phyloP scores from a whole-genome alignment of 2,113 vertebrate genomes.

The Coregonus clupeaformis region DNA sequence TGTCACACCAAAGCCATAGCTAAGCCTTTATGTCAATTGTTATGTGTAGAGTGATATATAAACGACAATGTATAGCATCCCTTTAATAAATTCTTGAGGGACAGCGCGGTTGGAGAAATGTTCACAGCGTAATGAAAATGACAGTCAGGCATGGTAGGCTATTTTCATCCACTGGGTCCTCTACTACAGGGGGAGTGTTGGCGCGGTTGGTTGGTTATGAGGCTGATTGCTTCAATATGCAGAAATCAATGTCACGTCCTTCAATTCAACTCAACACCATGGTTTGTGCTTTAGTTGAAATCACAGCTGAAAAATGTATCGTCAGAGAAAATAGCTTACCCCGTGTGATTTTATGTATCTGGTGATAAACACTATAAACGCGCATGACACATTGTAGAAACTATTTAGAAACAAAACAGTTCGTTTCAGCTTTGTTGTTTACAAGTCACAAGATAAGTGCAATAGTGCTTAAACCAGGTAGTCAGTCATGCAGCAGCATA shows the following conservation, averaged over 20 bases:
- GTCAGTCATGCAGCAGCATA: slow-evolving; percentile 35
- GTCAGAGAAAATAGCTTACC: background rate
- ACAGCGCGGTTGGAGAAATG: background rate
- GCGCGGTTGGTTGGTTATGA: background rate
- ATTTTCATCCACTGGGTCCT: background rate
- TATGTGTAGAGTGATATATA: background rate
- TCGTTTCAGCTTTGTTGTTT: slow-evolving; percentile 22
- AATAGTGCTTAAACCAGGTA: background rate
- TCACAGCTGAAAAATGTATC: background rate
- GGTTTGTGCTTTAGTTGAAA: background rate
- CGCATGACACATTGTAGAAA: background rate
- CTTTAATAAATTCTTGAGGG: background rate
- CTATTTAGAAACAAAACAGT: background rate
- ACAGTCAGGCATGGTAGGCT: background rate
- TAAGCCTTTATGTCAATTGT: background rate
- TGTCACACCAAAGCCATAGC: background rate
- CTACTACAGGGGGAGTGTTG: background rate
- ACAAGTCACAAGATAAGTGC: no score
- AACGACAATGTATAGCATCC: background rate
- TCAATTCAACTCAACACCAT: background rate
- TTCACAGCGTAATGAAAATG: background rate
- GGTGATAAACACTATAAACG: background rate
- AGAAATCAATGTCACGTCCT: background rate
- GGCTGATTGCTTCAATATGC: background rate
- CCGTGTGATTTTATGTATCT: background rate